These are phyloP conservation scores for Agrochola litura DNA, from an alignment of 2,888 invertebrate genomes.

Conservation along the genomic window DNA sequence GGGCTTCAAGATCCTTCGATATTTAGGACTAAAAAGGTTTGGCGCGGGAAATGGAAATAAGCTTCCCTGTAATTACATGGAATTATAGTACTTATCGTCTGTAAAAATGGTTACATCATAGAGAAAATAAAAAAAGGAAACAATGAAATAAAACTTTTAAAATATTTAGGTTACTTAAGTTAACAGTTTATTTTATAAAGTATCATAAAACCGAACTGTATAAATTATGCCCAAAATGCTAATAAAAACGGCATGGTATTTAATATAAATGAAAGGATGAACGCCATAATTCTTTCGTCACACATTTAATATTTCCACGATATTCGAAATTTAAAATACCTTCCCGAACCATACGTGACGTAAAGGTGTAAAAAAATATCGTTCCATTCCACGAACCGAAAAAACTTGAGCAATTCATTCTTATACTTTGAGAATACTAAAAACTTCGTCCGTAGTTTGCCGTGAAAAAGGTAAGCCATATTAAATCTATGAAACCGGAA, in stretches of 20 bases:
- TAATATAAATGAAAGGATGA: background rate
- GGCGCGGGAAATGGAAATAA: background rate
- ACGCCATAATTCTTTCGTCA: background rate
- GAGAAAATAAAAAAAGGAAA: background rate
- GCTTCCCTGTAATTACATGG: background rate
- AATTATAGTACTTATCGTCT: background rate
- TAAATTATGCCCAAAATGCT: background rate
- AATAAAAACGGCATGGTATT: background rate
- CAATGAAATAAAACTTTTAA: background rate
- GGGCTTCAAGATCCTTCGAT: constrained; percentile 1
- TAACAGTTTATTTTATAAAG: background rate
- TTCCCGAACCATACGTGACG: constrained; percentile 11
- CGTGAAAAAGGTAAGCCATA: constrained; percentile 32
- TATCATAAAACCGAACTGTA: background rate
- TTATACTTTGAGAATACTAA: constrained; percentile 52
- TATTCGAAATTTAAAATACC: constrained; percentile 27
- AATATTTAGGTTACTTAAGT: background rate
- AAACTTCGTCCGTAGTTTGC: constrained; percentile 22
- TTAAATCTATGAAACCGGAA: constrained; percentile 26
- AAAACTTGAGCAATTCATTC: constrained; percentile 54
- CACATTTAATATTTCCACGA: constrained; percentile 10
- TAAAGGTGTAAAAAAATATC: constrained; percentile 35
- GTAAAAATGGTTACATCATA: background rate
- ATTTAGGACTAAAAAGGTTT: constrained; percentile 9
- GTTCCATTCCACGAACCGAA: constrained; percentile 30